Conservation (phyloP, 1,140 invertebrate genomes). For the Drosophila yakuba region DNA sequence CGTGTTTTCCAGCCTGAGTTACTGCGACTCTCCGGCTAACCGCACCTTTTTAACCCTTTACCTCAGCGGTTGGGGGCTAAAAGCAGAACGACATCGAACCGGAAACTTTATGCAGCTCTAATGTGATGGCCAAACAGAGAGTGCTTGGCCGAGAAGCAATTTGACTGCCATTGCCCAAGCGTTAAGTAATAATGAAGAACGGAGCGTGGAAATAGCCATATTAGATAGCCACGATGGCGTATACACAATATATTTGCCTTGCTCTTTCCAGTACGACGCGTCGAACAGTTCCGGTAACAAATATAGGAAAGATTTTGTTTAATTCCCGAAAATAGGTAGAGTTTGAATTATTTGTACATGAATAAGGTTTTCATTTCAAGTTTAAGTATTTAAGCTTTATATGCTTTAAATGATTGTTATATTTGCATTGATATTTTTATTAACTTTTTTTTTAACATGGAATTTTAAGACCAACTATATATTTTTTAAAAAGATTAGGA, state of each 20-base stretch:
- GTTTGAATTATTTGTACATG: too few species aligned
- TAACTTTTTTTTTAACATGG: too few species aligned
- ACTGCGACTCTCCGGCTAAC: constrained; percentile 68
- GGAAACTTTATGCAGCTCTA: constrained; percentile 69
- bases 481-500: too few species aligned
- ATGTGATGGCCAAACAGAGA: constrained; percentile 65
- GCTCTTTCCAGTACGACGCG: neutral
- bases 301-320: neutral
- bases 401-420: too few species aligned
- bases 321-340: too few species aligned
- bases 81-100: constrained; percentile 35
- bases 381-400: too few species aligned
- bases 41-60: constrained; percentile 81
- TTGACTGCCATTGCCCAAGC: constrained; percentile 73
- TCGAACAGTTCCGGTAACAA: neutral
- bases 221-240: constrained; percentile 57
- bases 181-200: constrained; percentile 79
- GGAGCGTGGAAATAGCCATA: constrained; percentile 58
- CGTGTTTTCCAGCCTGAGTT: constrained; percentile 7
- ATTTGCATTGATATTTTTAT: too few species aligned
- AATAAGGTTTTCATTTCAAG: too few species aligned
- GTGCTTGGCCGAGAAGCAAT: constrained; percentile 65
- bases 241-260: constrained; percentile 64
- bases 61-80: constrained; percentile 53
- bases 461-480: too few species aligned